Conservation (phyloP, 2,888 invertebrate genomes). For the Aplocera efformata region DNA sequence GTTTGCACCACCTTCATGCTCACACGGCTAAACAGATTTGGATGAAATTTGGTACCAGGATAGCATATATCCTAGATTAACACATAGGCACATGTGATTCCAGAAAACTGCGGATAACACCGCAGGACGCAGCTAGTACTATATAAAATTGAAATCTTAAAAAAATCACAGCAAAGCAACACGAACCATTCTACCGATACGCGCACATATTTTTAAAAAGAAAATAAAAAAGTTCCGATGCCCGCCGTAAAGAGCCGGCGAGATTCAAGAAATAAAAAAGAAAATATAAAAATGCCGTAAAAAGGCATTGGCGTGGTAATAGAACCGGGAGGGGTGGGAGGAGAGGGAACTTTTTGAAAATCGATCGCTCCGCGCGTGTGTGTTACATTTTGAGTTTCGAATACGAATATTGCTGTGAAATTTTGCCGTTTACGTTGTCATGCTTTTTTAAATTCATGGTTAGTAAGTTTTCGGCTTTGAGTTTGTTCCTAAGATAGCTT, state of each 20-base stretch:
- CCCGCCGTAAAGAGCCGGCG: slow-evolving; percentile 42
- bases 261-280: slow-evolving; percentile 52
- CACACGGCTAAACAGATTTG: too few relatives aligned
- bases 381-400: slow-evolving; percentile 65
- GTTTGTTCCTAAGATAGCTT: too few relatives aligned
- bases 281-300: slow-evolving; percentile 58
- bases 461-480: too few relatives aligned
- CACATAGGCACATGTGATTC: too few relatives aligned
- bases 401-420: too few relatives aligned
- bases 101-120: too few relatives aligned
- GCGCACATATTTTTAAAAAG: slow-evolving; percentile 4
- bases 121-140: too few relatives aligned
- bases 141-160: background rate
- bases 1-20: too few relatives aligned
- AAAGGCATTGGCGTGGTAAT: slow-evolving; percentile 53
- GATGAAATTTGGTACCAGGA: too few relatives aligned
- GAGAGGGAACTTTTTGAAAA: slow-evolving; percentile 61
- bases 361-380: slow-evolving; percentile 72
- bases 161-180: background rate
- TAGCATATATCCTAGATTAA: too few relatives aligned
- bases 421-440: too few relatives aligned
- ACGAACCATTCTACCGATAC: background rate
- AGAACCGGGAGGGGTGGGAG: slow-evolving; percentile 40
- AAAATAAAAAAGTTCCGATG: slow-evolving; percentile 22
- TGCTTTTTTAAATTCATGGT: too few relatives aligned